These are phyloP conservation scores for Murina feae DNA, from an alignment of 2,113 vertebrate species.

Conservation along the genomic window DNA sequence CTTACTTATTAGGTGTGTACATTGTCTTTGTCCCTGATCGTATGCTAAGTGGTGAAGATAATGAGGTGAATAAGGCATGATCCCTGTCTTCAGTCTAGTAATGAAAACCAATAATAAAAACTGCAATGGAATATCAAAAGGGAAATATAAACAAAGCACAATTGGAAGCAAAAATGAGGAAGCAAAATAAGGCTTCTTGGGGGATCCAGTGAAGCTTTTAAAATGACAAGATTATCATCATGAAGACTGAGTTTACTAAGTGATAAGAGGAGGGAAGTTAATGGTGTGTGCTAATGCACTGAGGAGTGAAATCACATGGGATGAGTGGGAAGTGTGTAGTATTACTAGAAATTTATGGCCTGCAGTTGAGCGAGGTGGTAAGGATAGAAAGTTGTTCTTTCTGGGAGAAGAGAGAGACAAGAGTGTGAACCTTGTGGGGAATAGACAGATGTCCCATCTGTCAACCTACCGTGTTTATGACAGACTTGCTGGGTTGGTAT, in stretches of 20 bases:
- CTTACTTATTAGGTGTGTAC: background rate
- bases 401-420: background rate
- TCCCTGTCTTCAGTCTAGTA: background rate
- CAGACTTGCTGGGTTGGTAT: background rate
- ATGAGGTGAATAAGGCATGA: background rate
- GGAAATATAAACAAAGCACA: background rate
- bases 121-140: background rate
- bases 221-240: background rate
- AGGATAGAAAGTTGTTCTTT: background rate
- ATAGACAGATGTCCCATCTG: background rate
- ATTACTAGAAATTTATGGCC: background rate
- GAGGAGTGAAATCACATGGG: background rate
- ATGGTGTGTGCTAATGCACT: background rate
- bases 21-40: background rate
- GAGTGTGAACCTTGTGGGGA: no score
- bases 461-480: background rate
- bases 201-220: background rate
- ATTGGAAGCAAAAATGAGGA: background rate
- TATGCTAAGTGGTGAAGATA: background rate
- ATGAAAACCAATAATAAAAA: background rate
- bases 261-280: background rate
- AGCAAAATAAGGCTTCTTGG: background rate
- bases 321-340: background rate
- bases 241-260: background rate
- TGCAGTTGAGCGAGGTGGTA: background rate